A percentile compares a stretch with the other conserved stretches of the same genome.
Evolutionary conservation across 2,113 vertebrate genomes (phyloP).

Genomic region (Orientallactaga bullata): DNA sequence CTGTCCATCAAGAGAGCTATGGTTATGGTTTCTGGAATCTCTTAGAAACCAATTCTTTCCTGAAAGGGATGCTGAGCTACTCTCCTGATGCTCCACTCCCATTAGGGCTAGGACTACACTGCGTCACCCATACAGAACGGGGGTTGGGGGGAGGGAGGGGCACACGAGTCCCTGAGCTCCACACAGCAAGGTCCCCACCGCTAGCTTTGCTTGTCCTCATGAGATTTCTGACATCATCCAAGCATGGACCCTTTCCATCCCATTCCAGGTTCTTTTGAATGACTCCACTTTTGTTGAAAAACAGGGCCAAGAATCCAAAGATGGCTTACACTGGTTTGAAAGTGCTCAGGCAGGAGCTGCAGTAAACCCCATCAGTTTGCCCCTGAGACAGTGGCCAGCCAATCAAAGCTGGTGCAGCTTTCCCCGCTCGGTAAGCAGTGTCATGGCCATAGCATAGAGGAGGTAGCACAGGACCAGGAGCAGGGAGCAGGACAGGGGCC

Average conservation of each 20-base stretch:
- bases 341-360: background rate
- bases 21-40: background rate
- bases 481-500: conserved; percentile 88
- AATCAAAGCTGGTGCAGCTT: conserved; percentile 88
- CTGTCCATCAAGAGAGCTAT: background rate
- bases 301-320: background rate
- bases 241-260: background rate
- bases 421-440: conserved; percentile 87
- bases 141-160: too few species aligned
- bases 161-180: background rate
- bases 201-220: background rate
- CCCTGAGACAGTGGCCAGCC: rapidly evolving
- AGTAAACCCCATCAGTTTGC: background rate
- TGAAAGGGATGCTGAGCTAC: background rate
- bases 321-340: background rate
- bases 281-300: background rate
- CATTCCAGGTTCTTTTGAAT: background rate
- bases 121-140: background rate
- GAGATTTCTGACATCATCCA: background rate
- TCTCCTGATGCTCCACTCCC: background rate
- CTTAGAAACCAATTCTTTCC: background rate
- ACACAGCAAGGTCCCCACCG: rapidly evolving
- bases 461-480: conserved; percentile 87
- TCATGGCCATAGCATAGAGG: conserved; percentile 90
- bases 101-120: background rate